phyloP scores from a whole-genome alignment of 2,797 vertebrate genomes.

The Eremophila alpestris region DNA sequence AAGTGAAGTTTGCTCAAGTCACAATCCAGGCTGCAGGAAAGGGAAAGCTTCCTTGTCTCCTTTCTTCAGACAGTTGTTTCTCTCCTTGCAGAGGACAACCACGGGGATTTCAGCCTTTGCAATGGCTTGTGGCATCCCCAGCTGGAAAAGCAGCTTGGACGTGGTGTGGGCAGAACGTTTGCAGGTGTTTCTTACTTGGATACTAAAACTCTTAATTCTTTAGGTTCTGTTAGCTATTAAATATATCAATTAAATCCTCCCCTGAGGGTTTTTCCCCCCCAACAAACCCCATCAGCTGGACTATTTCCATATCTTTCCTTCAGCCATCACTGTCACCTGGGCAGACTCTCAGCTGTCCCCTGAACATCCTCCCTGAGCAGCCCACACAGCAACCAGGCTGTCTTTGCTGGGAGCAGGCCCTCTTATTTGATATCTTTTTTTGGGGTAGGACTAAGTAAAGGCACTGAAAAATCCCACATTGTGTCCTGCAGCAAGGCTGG shows the following conservation, averaged over 20 bases:
- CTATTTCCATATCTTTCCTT: background rate
- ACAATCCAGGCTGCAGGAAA: background rate
- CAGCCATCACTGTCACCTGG: accelerated
- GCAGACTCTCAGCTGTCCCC: background rate
- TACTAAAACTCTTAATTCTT: background rate
- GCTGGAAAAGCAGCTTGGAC: background rate
- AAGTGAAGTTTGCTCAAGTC: background rate
- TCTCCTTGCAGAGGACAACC: background rate
- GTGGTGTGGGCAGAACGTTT: background rate
- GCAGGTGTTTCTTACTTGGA: background rate
- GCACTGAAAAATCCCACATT: background rate
- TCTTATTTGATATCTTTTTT: background rate
- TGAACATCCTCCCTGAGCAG: background rate
- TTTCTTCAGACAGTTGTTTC: background rate
- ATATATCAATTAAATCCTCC: background rate
- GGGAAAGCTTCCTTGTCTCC: background rate
- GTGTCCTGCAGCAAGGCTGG: background rate
- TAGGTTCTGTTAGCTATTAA: background rate
- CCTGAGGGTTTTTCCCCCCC: background rate
- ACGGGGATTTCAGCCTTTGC: background rate
- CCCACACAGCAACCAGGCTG: background rate
- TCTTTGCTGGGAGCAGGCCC: background rate
- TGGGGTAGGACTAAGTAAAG: background rate
- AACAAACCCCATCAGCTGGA: background rate
- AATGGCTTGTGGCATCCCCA: background rate